These are phyloP conservation scores for Apodemus agrarius DNA, from an alignment of 2,797 vertebrate species.

Conservation along the genomic window DNA sequence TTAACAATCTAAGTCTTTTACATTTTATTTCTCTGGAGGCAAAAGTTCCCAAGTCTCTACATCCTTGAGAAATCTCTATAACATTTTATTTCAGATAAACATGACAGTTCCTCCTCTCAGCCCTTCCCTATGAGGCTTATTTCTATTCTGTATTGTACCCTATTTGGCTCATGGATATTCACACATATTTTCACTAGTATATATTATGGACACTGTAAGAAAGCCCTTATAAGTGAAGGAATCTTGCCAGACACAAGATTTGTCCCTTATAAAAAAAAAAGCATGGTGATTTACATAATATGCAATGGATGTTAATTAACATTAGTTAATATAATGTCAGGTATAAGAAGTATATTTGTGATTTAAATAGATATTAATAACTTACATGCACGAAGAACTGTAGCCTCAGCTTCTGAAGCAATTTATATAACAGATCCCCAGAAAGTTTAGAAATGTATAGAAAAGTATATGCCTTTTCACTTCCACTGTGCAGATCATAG, in stretches of 20 bases:
- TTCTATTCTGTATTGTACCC: background rate
- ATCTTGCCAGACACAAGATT: accelerated
- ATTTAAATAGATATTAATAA: background rate
- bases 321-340: background rate
- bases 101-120: background rate
- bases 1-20: background rate
- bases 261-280: background rate
- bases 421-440: background rate
- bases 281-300: background rate
- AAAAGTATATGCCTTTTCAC: constrained; percentile 23
- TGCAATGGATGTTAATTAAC: background rate
- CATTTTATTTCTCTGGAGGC: background rate
- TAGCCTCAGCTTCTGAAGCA: background rate
- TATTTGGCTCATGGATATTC: background rate
- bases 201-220: background rate
- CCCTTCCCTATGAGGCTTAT: background rate
- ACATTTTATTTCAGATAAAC: background rate
- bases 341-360: background rate
- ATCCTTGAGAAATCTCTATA: background rate
- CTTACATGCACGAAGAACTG: background rate
- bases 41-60: background rate
- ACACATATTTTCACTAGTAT: background rate
- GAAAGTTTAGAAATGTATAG: background rate
- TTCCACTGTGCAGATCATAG: background rate
- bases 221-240: background rate